Conservation (phyloP, 1,140 invertebrate genomes). For the Thaumetopoea pityocampa region DNA sequence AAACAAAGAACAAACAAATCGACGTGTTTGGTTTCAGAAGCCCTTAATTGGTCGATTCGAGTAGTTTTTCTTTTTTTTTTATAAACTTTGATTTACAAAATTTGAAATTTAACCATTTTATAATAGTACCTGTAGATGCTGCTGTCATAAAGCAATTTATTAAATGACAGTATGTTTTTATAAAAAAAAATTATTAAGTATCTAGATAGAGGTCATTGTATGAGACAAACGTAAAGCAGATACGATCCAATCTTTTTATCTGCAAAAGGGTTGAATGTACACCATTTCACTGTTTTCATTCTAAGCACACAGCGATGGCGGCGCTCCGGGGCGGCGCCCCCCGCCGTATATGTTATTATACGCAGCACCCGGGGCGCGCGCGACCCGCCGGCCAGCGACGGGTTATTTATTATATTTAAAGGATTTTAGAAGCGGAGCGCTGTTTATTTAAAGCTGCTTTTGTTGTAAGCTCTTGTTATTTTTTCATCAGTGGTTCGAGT, state of each 20-base stretch:
- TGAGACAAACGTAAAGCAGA: conserved; percentile 23
- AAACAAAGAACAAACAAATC: too few relatives aligned
- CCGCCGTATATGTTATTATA: conserved; percentile 8
- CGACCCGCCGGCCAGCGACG: too few relatives aligned
- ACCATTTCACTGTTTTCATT: conserved; percentile 24
- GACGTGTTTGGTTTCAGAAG: too few relatives aligned
- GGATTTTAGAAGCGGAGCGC: conserved; percentile 3
- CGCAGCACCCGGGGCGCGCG: conserved; percentile 1
- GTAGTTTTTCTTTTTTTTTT: too few relatives aligned
- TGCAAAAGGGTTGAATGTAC: conserved; percentile 21
- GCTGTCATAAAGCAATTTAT: too few relatives aligned
- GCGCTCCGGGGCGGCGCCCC: neutral
- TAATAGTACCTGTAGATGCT: too few relatives aligned
- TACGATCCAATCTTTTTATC: conserved; percentile 30
- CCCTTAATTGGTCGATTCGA: too few relatives aligned
- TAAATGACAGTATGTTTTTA: too few relatives aligned
- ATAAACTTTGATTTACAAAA: too few relatives aligned
- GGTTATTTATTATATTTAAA: conserved; percentile 13
- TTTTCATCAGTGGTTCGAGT: conserved; percentile 15
- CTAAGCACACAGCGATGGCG: conserved; percentile 18
- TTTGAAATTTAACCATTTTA: too few relatives aligned
- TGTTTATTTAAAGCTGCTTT: conserved; percentile 15
- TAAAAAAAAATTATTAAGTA: too few relatives aligned
- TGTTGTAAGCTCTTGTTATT: conserved; percentile 13
- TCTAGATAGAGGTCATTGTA: conserved; percentile 26